Conservation (phyloP, 2,888 invertebrate genomes). For the Xestia xanthographa region DNA sequence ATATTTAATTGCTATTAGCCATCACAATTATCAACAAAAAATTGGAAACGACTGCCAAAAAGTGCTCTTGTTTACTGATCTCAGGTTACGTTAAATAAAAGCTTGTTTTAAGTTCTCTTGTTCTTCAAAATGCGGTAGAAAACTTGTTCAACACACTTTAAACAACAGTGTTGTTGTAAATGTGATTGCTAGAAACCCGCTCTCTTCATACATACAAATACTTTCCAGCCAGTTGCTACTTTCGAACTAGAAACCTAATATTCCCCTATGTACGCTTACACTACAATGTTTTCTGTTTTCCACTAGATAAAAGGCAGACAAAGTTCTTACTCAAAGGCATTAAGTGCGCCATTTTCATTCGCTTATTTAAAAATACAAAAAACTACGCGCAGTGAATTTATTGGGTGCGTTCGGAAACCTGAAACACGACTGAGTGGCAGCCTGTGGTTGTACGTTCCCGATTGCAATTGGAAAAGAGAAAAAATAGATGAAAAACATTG, state of each 20-base stretch:
- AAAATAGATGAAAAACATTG: conserved; percentile 56
- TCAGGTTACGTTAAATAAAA: conserved; percentile 17
- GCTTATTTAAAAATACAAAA: conserved; percentile 27
- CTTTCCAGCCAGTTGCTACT: conserved; percentile 23
- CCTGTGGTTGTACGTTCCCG: conserved; percentile 54
- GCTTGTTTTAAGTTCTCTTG: conserved; percentile 18
- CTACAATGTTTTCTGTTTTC: conserved; percentile 18
- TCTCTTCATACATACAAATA: conserved; percentile 36
- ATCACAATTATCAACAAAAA: background rate
- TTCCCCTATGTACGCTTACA: conserved; percentile 16
- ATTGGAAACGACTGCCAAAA: background rate
- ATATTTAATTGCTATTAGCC: conserved; percentile 2
- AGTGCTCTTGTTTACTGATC: conserved; percentile 2
- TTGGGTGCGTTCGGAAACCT: conserved; percentile 53
- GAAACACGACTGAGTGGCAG: conserved; percentile 63
- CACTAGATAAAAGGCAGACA: conserved; percentile 16
- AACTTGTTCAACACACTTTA: conserved; percentile 37
- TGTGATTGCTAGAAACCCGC: conserved; percentile 50
- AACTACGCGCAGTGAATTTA: conserved; percentile 44
- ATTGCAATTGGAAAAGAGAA: conserved; percentile 60
- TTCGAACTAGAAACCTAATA: conserved; percentile 41
- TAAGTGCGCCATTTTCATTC: conserved; percentile 8
- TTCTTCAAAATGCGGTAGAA: conserved; percentile 31
- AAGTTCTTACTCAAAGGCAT: conserved; percentile 17
- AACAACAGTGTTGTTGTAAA: conserved; percentile 41